Conservation (phyloP, 1,140 invertebrate genomes). For the Ephestia elutella region DNA sequence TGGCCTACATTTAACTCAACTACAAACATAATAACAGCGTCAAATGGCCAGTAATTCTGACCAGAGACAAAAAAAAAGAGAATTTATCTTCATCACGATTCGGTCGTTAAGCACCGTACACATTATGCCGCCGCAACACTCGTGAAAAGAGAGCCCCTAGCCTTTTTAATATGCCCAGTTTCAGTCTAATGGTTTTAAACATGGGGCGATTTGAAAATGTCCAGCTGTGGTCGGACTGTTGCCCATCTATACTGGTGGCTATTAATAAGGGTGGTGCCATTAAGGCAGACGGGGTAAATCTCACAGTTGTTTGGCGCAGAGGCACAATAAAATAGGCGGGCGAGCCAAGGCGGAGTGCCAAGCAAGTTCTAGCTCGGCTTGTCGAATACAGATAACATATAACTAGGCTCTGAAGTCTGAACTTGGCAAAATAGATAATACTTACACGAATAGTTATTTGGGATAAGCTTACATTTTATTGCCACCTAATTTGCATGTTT, state of each 20-base stretch:
- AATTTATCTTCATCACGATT: constrained; percentile 32
- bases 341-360: constrained; percentile 38
- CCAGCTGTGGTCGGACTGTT: too few species aligned
- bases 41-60: background rate
- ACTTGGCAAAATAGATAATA: too few species aligned
- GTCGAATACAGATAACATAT: background rate
- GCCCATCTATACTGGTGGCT: constrained; percentile 21
- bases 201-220: too few species aligned
- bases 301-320: constrained; percentile 32
- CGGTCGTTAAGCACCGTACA: constrained; percentile 31
- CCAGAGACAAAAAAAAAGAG: constrained; percentile 18
- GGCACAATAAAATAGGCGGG: constrained; percentile 34
- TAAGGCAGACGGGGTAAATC: constrained; percentile 35
- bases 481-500: too few species aligned
- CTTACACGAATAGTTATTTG: too few species aligned
- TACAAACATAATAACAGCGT: background rate
- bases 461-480: too few species aligned
- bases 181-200: too few species aligned
- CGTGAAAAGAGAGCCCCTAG: too few species aligned
- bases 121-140: constrained; percentile 29
- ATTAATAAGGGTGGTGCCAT: constrained; percentile 37
- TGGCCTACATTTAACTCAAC: background rate
- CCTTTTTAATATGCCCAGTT: too few species aligned
- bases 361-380: constrained; percentile 28
- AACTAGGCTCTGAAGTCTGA: background rate